phyloP scores from a whole-genome alignment of 2,888 invertebrate genomes.

The Dynastes hyllus region DNA sequence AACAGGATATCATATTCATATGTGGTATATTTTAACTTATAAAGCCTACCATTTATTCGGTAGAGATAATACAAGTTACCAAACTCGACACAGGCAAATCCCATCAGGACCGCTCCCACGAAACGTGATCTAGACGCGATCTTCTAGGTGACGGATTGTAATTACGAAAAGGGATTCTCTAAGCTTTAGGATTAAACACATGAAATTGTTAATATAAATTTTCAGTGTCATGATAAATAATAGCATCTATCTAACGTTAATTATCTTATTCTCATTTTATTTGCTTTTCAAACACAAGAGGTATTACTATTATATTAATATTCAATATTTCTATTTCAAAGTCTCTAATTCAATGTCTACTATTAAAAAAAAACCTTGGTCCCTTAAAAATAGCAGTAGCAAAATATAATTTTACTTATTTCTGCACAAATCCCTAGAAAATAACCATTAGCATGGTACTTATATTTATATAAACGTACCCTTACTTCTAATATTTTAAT shows the following conservation, averaged over 20 bases:
- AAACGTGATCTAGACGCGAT: conserved; percentile 66
- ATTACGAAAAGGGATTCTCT: conserved; percentile 70
- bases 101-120: conserved; percentile 55
- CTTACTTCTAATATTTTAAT: too few relatives aligned
- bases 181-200: conserved; percentile 68
- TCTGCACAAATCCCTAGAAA: too few relatives aligned
- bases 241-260: conserved; percentile 64
- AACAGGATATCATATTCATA: conserved; percentile 44
- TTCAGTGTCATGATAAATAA: conserved; percentile 67
- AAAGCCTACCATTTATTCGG: conserved; percentile 39
- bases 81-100: conserved; percentile 42
- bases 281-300: too few relatives aligned
- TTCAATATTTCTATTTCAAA: too few relatives aligned
- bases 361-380: too few relatives aligned
- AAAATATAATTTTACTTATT: too few relatives aligned
- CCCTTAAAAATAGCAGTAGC: too few relatives aligned
- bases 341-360: too few relatives aligned
- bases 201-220: conserved; percentile 70
- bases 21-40: conserved; percentile 23
- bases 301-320: too few relatives aligned
- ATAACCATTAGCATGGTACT: too few relatives aligned
- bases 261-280: conserved; percentile 67
- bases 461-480: too few relatives aligned
- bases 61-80: conserved; percentile 38
- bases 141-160: conserved; percentile 68